Evolutionary conservation across 2,888 invertebrate species (phyloP).

Genomic region (Creontiades dilutus): DNA sequence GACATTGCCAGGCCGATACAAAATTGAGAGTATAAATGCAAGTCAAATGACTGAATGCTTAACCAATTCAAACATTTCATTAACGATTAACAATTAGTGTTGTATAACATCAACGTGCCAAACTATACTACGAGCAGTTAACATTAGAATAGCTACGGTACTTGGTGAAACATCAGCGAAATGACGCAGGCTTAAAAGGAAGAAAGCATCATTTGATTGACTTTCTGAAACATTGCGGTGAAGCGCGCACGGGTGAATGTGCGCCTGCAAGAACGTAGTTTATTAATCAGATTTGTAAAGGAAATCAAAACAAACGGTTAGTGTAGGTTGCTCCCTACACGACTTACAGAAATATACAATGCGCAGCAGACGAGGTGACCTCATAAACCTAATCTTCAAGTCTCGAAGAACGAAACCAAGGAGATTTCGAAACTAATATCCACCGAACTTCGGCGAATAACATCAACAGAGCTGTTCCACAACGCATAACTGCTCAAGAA

Average conservation of each 20-base stretch:
- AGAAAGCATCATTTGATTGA: not conserved
- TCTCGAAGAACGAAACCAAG: not conserved
- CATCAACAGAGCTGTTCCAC: not conserved
- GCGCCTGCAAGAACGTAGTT: no score
- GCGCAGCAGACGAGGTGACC: no score
- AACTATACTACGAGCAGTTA: constrained; percentile 2
- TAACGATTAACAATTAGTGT: not conserved
- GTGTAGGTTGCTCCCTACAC: no score
- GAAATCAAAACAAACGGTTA: no score
- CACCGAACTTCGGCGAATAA: not conserved
- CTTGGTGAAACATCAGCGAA: not conserved
- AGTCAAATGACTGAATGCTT: not conserved
- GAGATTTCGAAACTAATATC: not conserved
- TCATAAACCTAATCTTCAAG: no score
- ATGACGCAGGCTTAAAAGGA: not conserved
- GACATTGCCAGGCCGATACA: not conserved
- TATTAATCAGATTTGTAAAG: no score
- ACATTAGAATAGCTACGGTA: not conserved
- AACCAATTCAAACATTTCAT: not conserved
- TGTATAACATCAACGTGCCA: constrained; percentile 21
- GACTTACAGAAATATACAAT: no score
- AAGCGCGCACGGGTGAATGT: not conserved
- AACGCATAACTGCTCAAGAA: not conserved
- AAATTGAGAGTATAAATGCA: not conserved
- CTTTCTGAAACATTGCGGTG: not conserved